Evolutionary conservation across 2,888 invertebrate genomes (phyloP).

Genomic region (Folsomia candida): DNA sequence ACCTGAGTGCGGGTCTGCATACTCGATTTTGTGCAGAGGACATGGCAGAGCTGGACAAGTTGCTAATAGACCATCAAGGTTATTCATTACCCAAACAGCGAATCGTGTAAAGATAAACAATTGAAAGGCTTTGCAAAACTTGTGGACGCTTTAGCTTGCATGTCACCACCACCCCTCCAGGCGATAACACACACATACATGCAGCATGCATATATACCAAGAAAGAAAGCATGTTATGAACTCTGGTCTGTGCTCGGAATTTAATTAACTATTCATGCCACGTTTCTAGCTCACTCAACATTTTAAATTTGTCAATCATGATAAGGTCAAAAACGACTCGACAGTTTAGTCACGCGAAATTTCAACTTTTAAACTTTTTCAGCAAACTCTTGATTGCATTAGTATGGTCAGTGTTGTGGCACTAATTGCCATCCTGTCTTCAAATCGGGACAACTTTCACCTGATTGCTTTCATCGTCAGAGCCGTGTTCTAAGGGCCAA

Average conservation of each 20-base stretch:
- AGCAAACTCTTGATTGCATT: background rate
- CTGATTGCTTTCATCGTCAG: background rate
- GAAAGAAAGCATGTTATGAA: too few relatives aligned
- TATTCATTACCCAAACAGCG: too few relatives aligned
- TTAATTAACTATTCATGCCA: background rate
- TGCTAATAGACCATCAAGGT: too few relatives aligned
- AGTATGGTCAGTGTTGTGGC: background rate
- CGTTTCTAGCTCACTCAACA: background rate
- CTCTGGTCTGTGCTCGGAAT: background rate
- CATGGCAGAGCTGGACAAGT: too few relatives aligned
- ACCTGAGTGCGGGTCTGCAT: too few relatives aligned
- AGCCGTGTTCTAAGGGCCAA: background rate
- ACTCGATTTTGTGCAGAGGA: too few relatives aligned
- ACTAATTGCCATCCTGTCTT: background rate
- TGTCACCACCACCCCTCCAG: too few relatives aligned
- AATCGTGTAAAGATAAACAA: too few relatives aligned
- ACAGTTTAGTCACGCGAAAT: background rate
- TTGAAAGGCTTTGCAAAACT: too few relatives aligned
- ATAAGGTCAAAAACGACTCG: background rate
- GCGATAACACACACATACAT: too few relatives aligned
- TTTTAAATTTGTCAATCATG: background rate
- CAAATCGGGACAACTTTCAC: background rate
- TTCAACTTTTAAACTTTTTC: background rate
- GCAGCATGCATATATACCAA: too few relatives aligned
- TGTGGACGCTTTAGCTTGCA: too few relatives aligned